Evolutionary conservation across 2,797 vertebrate genomes (phyloP).

Genomic region (Rhinophrynus dorsalis): DNA sequence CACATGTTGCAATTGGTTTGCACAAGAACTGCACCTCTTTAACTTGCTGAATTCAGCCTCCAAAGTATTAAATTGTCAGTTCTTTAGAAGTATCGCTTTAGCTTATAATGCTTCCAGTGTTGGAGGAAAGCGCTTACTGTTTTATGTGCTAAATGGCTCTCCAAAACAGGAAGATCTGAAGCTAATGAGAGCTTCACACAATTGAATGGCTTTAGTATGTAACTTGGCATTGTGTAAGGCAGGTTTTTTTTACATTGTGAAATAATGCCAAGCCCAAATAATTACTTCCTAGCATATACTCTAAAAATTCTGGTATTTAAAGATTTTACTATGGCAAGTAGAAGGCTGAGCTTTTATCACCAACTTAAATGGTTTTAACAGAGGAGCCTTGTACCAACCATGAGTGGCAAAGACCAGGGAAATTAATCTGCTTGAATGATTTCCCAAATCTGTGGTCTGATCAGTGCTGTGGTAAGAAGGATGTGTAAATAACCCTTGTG

Average conservation of each 20-base stretch:
- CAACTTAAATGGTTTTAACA: neutral
- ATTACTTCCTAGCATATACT: neutral
- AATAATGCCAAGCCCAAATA: neutral
- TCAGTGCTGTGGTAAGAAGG: slow-evolving; percentile 34
- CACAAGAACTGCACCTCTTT: no score
- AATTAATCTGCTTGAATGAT: no score
- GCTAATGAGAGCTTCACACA: neutral
- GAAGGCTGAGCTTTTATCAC: neutral
- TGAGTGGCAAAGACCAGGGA: no score
- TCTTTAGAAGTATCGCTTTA: neutral
- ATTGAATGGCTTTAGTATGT: neutral
- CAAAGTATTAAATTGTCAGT: no score
- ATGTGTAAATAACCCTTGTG: slow-evolving; percentile 3
- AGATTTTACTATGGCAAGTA: neutral
- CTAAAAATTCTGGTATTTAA: neutral
- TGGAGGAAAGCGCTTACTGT: slow-evolving; percentile 2
- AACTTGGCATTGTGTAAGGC: no score
- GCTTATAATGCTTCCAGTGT: neutral
- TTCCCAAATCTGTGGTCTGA: slow-evolving; percentile 25
- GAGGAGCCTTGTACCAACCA: slow-evolving; percentile 8
- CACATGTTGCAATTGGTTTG: no score
- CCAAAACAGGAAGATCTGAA: neutral
- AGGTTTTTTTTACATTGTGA: neutral
- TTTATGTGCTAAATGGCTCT: neutral
- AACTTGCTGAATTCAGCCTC: no score